Conservation (phyloP, 2,888 invertebrate species). For the Amiota communis region DNA sequence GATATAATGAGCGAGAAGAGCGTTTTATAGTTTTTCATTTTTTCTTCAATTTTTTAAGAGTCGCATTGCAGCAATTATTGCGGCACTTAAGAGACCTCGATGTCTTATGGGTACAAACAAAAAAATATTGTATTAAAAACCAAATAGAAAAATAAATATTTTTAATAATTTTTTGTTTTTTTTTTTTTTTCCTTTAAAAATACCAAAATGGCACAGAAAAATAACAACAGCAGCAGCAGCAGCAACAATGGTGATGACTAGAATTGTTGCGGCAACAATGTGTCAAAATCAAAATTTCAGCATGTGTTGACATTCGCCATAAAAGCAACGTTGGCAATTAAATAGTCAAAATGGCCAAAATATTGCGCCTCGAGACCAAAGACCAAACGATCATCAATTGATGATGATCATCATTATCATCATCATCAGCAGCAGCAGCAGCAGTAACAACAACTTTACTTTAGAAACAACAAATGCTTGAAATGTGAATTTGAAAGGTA, state of each 20-base stretch:
- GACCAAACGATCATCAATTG: not conserved
- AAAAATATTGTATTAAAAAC: not conserved
- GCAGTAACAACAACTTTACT: not conserved
- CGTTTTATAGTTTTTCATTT: not conserved
- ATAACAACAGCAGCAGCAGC: not conserved
- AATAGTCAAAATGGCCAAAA: constrained; percentile 27
- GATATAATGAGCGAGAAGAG: constrained; percentile 17
- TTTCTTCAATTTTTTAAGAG: constrained; percentile 8
- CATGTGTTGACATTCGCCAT: constrained; percentile 28
- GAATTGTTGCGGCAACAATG: constrained; percentile 11
- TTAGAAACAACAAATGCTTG: too few relatives aligned
- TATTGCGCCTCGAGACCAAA: not conserved
- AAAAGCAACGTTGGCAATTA: constrained; percentile 22
- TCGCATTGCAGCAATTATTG: constrained; percentile 26
- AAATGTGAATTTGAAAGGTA: constrained; percentile 13
- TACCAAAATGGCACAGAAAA: constrained; percentile 14
- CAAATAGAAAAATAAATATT: constrained; percentile 7
- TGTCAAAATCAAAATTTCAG: constrained; percentile 26
- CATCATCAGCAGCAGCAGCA: too few relatives aligned
- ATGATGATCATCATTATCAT: not conserved
- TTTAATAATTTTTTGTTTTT: not conserved
- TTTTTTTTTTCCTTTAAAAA: not conserved
- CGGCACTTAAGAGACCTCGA: constrained; percentile 20
- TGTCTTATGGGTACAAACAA: not conserved
- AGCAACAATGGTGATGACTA: not conserved